Percentiles rank a stretch among this genome's conserved stretches.
These are phyloP conservation scores for Archips crataeganus DNA, from an alignment of 2,888 invertebrate genomes.

Conservation along the genomic window DNA sequence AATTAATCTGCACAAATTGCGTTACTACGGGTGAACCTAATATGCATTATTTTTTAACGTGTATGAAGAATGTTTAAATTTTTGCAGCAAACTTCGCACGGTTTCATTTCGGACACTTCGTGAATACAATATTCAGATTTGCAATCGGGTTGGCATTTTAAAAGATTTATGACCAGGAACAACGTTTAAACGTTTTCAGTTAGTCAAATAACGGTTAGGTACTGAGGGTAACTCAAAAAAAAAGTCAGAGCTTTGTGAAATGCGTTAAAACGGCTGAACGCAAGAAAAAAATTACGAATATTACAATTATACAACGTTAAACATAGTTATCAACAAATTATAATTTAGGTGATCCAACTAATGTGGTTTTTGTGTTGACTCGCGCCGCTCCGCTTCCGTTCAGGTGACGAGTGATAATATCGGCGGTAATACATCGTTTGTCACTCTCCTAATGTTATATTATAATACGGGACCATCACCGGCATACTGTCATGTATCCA, in stretches of 20 bases:
- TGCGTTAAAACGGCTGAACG: no score
- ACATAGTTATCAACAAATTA: conserved; percentile 46
- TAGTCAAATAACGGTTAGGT: conserved; percentile 41
- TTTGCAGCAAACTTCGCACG: conserved; percentile 22
- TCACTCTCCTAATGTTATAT: conserved; percentile 62
- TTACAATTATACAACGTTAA: conserved; percentile 26
- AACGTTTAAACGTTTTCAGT: neutral
- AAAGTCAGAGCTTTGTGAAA: neutral
- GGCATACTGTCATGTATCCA: conserved; percentile 54
- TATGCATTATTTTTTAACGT: neutral
- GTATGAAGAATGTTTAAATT: conserved; percentile 17
- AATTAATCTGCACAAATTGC: neutral
- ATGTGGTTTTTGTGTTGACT: conserved; percentile 81
- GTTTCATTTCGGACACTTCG: conserved; percentile 27
- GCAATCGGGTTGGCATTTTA: conserved; percentile 10
- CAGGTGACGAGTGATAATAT: conserved; percentile 80
- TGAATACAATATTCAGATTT: conserved; percentile 15
- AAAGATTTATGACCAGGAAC: conserved; percentile 2
- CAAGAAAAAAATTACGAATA: neutral
- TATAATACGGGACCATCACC: conserved; percentile 41
- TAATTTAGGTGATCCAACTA: conserved; percentile 62
- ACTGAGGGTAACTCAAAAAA: neutral
- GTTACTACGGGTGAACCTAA: neutral
- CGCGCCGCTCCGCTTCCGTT: conserved; percentile 73
- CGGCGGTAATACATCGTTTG: conserved; percentile 66